Conservation (phyloP, 1,140 invertebrate genomes). For the Eciton burchellii region DNA sequence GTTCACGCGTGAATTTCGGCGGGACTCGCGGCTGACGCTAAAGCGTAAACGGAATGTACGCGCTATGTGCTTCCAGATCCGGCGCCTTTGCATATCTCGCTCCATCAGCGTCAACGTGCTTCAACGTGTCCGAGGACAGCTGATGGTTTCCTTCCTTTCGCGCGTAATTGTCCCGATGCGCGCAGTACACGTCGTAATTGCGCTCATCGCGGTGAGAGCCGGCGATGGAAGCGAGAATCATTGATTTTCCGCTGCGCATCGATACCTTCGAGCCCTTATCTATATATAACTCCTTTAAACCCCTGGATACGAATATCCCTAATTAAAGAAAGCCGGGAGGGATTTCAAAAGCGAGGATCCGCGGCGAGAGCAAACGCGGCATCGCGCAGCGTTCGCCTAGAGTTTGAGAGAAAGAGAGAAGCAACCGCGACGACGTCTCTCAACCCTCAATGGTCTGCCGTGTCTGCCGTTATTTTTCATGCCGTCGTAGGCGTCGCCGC, state of each 20-base stretch:
- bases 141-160: not conserved
- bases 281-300: not conserved
- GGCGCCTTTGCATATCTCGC: not conserved
- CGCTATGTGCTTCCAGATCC: slow-evolving; percentile 17
- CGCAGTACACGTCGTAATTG: slow-evolving; percentile 2
- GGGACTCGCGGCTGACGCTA: too few relatives aligned
- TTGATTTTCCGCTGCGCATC: slow-evolving; percentile 29
- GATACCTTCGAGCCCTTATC: slow-evolving; percentile 10
- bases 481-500: not conserved
- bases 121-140: not conserved
- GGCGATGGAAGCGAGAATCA: slow-evolving; percentile 1
- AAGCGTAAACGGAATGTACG: slow-evolving; percentile 1
- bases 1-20: not conserved
- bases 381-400: too few relatives aligned
- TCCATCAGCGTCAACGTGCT: slow-evolving; percentile 24
- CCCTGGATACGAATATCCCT: not conserved
- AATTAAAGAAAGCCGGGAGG: not conserved
- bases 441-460: not conserved
- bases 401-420: too few relatives aligned
- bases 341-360: too few relatives aligned
- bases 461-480: slow-evolving; percentile 12
- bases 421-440: too few relatives aligned
- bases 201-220: not conserved
- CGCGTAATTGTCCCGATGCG: not conserved
- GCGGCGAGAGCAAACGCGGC: too few relatives aligned